Evolutionary conservation across 2,888 invertebrate species (phyloP).

Genomic region (Polietes domitor): DNA sequence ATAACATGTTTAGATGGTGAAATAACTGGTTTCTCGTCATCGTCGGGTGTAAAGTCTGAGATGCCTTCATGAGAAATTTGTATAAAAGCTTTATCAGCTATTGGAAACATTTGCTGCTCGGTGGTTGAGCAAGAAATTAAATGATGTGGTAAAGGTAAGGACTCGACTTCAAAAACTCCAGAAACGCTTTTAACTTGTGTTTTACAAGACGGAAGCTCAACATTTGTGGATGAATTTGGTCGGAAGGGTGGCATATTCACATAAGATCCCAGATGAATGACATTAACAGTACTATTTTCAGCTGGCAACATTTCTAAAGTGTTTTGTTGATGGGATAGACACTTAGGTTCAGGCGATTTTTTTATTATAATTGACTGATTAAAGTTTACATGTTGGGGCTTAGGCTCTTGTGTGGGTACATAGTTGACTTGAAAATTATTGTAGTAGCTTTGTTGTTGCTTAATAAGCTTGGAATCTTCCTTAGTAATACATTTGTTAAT

Average conservation of each 20-base stretch:
- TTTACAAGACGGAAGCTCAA: neutral
- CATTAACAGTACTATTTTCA: slow-evolving; percentile 38
- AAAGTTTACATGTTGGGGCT: slow-evolving; percentile 77
- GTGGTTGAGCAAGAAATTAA: slow-evolving; percentile 46
- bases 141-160: slow-evolving; percentile 38
- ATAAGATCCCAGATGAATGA: slow-evolving; percentile 55
- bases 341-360: slow-evolving; percentile 77
- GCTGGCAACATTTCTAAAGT: slow-evolving; percentile 28
- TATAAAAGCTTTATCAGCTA: slow-evolving; percentile 79
- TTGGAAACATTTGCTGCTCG: slow-evolving; percentile 72
- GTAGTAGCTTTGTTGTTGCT: slow-evolving; percentile 61
- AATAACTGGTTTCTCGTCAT: slow-evolving; percentile 80
- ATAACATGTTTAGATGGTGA: slow-evolving; percentile 68
- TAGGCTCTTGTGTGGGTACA: slow-evolving; percentile 44
- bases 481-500: slow-evolving; percentile 74
- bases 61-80: slow-evolving; percentile 78
- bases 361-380: slow-evolving; percentile 81
- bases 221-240: neutral
- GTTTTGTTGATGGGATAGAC: slow-evolving; percentile 37
- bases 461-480: slow-evolving; percentile 37
- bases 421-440: slow-evolving; percentile 68
- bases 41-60: slow-evolving; percentile 79
- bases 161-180: neutral
- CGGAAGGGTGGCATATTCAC: slow-evolving; percentile 57
- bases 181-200: neutral